phyloP scores from a whole-genome alignment of 2,888 invertebrate species.

The Trachelus troglodyta region DNA sequence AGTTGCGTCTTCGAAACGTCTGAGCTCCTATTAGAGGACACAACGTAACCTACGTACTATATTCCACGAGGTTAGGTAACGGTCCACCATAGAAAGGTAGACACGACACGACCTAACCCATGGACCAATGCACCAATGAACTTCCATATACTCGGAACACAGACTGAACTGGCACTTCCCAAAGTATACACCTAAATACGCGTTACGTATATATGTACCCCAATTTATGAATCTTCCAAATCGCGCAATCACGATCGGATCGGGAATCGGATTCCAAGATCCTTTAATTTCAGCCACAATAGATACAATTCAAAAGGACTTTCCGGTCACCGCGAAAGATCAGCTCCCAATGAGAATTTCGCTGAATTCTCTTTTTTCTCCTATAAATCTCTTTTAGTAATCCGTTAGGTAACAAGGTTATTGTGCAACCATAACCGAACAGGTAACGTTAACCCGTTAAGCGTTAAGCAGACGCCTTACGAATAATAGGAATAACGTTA shows the following conservation, averaged over 20 bases:
- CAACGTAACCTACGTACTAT: constrained; percentile 6
- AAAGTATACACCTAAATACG: neutral
- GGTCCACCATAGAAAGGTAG: constrained; percentile 55
- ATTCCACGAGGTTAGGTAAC: constrained; percentile 59
- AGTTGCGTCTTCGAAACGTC: neutral
- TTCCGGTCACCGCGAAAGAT: neutral
- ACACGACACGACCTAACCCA: constrained; percentile 51
- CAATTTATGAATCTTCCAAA: neutral
- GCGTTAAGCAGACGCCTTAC: neutral
- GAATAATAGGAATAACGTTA: neutral
- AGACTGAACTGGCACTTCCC: neutral
- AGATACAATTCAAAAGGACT: neutral
- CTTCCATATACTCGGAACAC: neutral
- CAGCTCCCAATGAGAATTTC: neutral
- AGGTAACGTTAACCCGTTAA: neutral
- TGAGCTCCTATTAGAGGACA: neutral
- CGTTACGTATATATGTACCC: neutral
- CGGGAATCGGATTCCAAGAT: neutral
- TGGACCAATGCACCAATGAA: constrained; percentile 8
- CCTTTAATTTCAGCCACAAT: neutral
- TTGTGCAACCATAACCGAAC: neutral
- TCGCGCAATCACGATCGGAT: neutral
- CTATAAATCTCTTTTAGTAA: neutral
- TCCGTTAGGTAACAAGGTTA: neutral
- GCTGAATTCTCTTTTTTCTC: neutral